These are phyloP conservation scores for Aphidoletes aphidimyza DNA, from an alignment of 2,888 invertebrate genomes.

Conservation along the genomic window DNA sequence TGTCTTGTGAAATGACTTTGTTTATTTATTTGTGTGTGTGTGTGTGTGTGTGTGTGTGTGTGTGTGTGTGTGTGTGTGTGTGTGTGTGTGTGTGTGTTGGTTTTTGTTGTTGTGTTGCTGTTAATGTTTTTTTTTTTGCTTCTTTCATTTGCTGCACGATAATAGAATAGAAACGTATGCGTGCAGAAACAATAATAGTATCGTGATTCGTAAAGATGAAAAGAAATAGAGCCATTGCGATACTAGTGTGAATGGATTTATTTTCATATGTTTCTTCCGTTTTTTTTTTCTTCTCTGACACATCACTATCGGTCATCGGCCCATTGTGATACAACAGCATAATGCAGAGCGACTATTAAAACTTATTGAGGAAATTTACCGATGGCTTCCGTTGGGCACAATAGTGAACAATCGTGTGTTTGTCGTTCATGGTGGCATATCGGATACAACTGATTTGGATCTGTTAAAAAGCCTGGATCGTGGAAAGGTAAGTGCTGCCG, in stretches of 20 bases:
- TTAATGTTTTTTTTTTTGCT: too few species aligned
- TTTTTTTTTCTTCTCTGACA: not conserved
- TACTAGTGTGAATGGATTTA: conserved; percentile 12
- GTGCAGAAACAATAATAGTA: too few species aligned
- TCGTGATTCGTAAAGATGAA: not conserved
- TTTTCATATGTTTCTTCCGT: not conserved
- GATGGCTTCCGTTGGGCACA: conserved; percentile 91
- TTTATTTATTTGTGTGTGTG: too few species aligned
- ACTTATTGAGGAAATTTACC: conserved; percentile 88
- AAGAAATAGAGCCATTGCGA: not conserved
- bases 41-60: too few species aligned
- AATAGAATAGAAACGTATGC: too few species aligned
- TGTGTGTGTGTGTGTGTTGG: too few species aligned
- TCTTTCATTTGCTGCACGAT: too few species aligned
- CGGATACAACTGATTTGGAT: conserved; percentile 85
- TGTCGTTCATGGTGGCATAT: conserved; percentile 93
- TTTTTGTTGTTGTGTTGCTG: too few species aligned
- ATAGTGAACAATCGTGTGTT: conserved; percentile 90
- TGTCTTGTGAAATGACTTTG: not conserved
- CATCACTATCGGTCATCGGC: not conserved
- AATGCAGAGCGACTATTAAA: conserved; percentile 81
- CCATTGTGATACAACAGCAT: conserved; percentile 68
- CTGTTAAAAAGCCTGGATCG: conserved; percentile 82
- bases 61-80: too few species aligned
- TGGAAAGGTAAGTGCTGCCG: conserved; percentile 75